Conservation (phyloP, 2,797 vertebrate genomes). For the Gymnodraco acuticeps region DNA sequence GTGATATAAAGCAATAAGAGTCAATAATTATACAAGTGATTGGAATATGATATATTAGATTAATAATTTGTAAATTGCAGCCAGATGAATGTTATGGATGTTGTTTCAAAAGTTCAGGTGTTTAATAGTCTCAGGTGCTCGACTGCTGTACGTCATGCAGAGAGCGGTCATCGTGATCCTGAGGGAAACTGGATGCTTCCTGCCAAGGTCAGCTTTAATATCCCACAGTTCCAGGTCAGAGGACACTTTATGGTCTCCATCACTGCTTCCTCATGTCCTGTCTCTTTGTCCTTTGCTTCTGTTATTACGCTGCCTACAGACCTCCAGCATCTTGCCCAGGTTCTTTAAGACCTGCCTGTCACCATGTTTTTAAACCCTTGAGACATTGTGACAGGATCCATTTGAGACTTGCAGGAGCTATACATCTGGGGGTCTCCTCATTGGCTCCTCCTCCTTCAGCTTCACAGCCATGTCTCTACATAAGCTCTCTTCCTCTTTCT, state of each 20-base stretch:
- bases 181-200: conserved; percentile 16
- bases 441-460: not conserved
- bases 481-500: not conserved
- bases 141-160: not conserved
- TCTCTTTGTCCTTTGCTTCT: conserved; percentile 22
- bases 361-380: not conserved
- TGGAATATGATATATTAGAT: no score
- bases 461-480: not conserved
- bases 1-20: no score
- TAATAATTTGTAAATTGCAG: no score
- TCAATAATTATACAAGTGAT: no score
- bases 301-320: conserved; percentile 1
- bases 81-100: no score
- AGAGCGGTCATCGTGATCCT: not conserved
- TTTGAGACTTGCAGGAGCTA: not conserved
- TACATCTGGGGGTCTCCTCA: not conserved
- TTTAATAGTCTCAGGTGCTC: no score
- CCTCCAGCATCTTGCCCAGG: not conserved
- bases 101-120: no score
- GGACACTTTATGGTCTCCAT: conserved; percentile 21
- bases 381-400: conserved; percentile 3
- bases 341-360: conserved; percentile 12
- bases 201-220: conserved; percentile 31
- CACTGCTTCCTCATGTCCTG: not conserved
- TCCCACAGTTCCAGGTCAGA: not conserved